A percentile compares a stretch with the other conserved stretches of the same genome.
Conservation (phyloP, 2,888 invertebrate genomes). For the Melanophora roralis region DNA sequence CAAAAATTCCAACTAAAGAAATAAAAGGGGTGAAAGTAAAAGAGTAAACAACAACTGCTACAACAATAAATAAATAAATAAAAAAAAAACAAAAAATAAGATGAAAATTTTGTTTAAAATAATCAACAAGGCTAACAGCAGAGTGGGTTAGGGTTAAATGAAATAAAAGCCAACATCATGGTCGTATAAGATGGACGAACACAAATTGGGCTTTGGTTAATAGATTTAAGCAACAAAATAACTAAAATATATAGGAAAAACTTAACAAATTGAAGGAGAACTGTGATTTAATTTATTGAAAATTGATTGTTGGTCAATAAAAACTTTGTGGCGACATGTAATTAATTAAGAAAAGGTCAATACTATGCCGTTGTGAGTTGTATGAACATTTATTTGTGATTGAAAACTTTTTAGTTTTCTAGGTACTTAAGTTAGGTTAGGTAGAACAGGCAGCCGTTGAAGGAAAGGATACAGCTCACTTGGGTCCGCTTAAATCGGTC, state of each 20-base stretch:
- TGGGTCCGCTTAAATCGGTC: too few relatives aligned
- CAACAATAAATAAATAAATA: neutral
- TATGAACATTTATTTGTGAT: too few relatives aligned
- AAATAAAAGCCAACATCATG: conserved; percentile 8
- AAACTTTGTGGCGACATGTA: neutral
- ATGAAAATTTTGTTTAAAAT: conserved; percentile 34
- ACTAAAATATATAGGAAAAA: neutral
- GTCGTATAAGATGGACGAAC: conserved; percentile 18
- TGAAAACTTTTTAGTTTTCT: too few relatives aligned
- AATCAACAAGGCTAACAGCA: conserved; percentile 50
- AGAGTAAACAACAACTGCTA: neutral
- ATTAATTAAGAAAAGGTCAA: neutral
- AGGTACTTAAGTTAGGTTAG: too few relatives aligned
- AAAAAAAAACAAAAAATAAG: conserved; percentile 2
- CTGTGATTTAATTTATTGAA: neutral
- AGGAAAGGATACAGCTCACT: too few relatives aligned
- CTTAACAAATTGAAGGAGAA: conserved; percentile 20
- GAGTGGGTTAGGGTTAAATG: conserved; percentile 61
- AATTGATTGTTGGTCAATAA: neutral
- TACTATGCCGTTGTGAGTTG: neutral
- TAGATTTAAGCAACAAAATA: conserved; percentile 14
- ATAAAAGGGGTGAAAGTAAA: neutral
- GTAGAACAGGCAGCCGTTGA: too few relatives aligned
- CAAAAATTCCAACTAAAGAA: neutral
- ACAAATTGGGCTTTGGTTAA: neutral